Conservation (phyloP, 2,113 vertebrate species). For the Romanogobio albipinnatus region DNA sequence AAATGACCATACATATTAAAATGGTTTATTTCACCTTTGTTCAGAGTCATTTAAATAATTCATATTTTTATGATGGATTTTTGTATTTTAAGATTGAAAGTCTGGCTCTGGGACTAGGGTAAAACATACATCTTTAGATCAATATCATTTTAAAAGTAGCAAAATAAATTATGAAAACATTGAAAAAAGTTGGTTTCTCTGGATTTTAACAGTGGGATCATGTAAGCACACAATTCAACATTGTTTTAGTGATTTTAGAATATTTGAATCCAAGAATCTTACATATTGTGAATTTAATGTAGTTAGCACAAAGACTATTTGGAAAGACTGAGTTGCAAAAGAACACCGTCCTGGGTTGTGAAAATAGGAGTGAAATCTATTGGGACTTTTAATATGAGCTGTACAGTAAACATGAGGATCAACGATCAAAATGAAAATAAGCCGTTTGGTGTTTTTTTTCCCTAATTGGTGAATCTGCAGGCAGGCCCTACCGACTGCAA, state of each 20-base stretch:
- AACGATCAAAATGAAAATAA: constrained; percentile 28
- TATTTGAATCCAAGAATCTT: too few relatives aligned
- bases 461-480: constrained; percentile 4
- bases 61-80: background rate
- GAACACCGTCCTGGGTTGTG: background rate
- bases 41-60: background rate
- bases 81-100: background rate
- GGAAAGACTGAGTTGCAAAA: background rate
- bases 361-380: constrained; percentile 1
- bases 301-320: background rate
- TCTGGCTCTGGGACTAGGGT: background rate
- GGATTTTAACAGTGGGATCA: too few relatives aligned
- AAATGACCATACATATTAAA: background rate
- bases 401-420: constrained; percentile 22
- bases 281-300: background rate
- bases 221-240: too few relatives aligned
- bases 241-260: too few relatives aligned
- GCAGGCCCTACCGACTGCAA: constrained; percentile 8
- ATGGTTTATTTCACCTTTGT: background rate
- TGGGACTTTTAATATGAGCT: constrained; percentile 6
- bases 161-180: background rate
- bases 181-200: background rate
- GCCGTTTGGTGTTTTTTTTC: constrained; percentile 6
- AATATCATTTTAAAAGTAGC: background rate
- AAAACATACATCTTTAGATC: background rate